Base-by-base conservation (phyloP, 2,113 vertebrate genomes). In the Bothrops jararaca region DNA sequence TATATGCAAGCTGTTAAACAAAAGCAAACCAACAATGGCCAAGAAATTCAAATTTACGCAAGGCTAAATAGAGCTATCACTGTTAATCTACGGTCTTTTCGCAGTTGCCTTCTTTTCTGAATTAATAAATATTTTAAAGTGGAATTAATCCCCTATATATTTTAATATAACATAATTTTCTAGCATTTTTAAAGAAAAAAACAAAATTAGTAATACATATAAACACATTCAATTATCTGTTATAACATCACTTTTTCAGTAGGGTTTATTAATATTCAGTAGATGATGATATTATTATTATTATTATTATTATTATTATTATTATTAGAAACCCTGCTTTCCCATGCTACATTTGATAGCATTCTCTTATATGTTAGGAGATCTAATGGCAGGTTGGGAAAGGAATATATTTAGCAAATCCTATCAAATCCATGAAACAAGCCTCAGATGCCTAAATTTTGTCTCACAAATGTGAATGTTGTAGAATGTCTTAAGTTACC, bases 401-500 rank as follows among this genome's bases (percentile, higher is more conserved):
- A 42, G 91, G 48, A 95, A 91, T 96, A 95, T 96, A 69, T 90
- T 96, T 97, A 95, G 94, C 94, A 97, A 95, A 96, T 95, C 95
- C 95, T 94, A 96, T 95, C 95, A 90, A 95, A 97, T 95, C 92
- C 93, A 95, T 93, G 96, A 95, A 94, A 93, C 94, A 96, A 97
- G 97, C 94, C 96, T 95, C 95, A 97, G 96, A 94, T 96, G 95
- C 94, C 96, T 95, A 95, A 95, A 94, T 93, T 93, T 95, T 92
- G 94, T 93, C 92, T 86, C 95, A 93, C 85, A 95, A 94, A 96
- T 97, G 95, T 96, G 97, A 97, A 96, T 97, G 94, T 96, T 96
- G 90, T 94, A 95, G 95, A 95, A 96, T 95, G 93, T 96, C 88
- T 94, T 80, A 58, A 90, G 92, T 60, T 48, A 94, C 94, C 95